phyloP scores from a whole-genome alignment of 2,113 vertebrate species.

The Microtus oregoni region DNA sequence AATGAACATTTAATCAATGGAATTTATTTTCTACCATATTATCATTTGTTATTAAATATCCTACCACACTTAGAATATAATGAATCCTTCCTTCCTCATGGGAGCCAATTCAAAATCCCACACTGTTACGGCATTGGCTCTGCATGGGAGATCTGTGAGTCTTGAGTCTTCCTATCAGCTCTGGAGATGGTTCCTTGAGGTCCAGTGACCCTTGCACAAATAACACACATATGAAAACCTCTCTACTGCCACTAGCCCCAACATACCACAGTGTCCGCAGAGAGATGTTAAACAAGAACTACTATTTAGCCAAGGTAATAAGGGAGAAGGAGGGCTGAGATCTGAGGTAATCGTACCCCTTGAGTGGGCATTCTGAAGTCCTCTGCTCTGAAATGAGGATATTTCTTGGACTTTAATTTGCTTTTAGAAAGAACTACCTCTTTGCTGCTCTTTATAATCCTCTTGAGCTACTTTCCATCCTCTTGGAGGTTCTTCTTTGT shows the following conservation, averaged over 20 bases:
- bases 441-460: not conserved
- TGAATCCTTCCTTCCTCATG: not conserved
- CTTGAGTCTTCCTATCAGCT: not conserved
- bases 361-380: not conserved
- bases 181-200: not conserved
- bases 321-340: not conserved
- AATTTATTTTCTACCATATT: not conserved
- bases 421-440: not conserved
- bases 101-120: conserved; percentile 7
- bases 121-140: not conserved
- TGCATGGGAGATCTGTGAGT: not conserved
- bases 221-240: not conserved
- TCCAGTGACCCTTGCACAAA: not conserved
- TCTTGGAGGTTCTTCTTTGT: not conserved
- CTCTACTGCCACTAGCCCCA: not conserved
- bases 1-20: not conserved
- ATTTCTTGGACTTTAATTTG: conserved; percentile 8
- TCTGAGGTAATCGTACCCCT: not conserved
- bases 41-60: not conserved
- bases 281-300: not conserved
- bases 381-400: not conserved
- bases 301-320: not conserved
- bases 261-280: no score
- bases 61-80: not conserved
- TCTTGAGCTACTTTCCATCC: no score